These are phyloP conservation scores for Mimas tiliae DNA, from an alignment of 2,888 invertebrate genomes.

Conservation along the genomic window DNA sequence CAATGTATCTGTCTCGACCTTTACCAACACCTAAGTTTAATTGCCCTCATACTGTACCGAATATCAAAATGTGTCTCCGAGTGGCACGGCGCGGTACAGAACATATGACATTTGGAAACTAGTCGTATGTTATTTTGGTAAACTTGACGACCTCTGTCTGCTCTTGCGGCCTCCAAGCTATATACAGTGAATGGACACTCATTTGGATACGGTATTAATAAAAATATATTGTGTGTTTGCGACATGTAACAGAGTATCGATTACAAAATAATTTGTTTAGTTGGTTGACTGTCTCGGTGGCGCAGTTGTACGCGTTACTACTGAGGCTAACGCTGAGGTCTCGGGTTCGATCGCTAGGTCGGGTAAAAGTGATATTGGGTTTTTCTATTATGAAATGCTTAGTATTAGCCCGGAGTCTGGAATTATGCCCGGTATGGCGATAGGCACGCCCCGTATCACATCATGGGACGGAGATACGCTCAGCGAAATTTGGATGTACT, in stretches of 20 bases:
- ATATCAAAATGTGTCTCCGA: conserved; percentile 44
- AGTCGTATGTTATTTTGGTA: conserved; percentile 65
- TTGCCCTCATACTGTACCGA: background rate
- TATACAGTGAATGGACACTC: conserved; percentile 31
- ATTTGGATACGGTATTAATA: conserved; percentile 28
- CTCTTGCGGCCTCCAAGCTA: conserved; percentile 50
- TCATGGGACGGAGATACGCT: too few relatives aligned
- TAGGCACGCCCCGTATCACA: too few relatives aligned
- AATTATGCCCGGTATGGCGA: too few relatives aligned
- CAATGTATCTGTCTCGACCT: background rate
- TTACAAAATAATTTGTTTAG: background rate
- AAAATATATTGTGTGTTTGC: background rate
- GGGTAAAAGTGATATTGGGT: too few relatives aligned
- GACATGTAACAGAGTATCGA: background rate
- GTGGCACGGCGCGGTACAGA: conserved; percentile 48
- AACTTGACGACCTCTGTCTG: conserved; percentile 68
- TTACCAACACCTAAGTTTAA: background rate
- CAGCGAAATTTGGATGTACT: too few relatives aligned
- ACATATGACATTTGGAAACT: conserved; percentile 75
- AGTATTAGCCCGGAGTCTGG: too few relatives aligned
- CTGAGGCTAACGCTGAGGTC: too few relatives aligned
- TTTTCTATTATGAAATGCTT: too few relatives aligned
- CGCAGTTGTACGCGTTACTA: too few relatives aligned
- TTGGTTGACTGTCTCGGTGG: too few relatives aligned
- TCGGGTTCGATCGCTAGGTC: too few relatives aligned